These are phyloP conservation scores for Drosophila subpulchrella DNA, from an alignment of 1,140 invertebrate genomes.

Conservation along the genomic window DNA sequence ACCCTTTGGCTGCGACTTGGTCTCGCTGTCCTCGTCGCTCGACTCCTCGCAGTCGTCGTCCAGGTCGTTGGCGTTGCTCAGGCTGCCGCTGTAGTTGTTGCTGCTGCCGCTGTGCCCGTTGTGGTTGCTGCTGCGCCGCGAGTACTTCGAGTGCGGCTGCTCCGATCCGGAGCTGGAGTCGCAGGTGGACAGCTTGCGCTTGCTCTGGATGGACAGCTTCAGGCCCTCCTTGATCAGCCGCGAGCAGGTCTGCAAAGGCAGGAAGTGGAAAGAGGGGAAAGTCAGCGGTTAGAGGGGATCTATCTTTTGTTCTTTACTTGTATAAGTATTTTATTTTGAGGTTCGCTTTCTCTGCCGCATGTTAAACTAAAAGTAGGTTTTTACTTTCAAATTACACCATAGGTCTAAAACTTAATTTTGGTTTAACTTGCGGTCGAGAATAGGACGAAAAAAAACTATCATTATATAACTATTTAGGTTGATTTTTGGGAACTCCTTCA, in stretches of 20 bases:
- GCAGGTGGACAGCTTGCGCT: constrained; percentile 90
- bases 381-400: too few species aligned
- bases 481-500: too few species aligned
- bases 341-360: too few species aligned
- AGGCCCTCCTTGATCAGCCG: constrained; percentile 95
- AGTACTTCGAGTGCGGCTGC: constrained; percentile 84
- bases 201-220: constrained; percentile 95
- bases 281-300: constrained; percentile 14
- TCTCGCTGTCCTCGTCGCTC: constrained; percentile 78
- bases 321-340: not conserved
- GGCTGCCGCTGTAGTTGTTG: constrained; percentile 25
- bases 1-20: constrained; percentile 70
- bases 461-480: too few species aligned
- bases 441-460: too few species aligned
- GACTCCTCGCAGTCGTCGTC: constrained; percentile 78
- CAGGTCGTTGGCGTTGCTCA: constrained; percentile 29
- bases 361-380: too few species aligned
- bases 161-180: constrained; percentile 86
- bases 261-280: constrained; percentile 9
- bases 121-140: constrained; percentile 44
- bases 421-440: too few species aligned
- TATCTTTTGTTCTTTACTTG: too few species aligned
- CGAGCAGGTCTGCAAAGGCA: constrained; percentile 90
- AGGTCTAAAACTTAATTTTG: too few species aligned
- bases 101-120: constrained; percentile 19